Conservation (phyloP, 2,888 invertebrate species). For the Galeruca laticollis region DNA sequence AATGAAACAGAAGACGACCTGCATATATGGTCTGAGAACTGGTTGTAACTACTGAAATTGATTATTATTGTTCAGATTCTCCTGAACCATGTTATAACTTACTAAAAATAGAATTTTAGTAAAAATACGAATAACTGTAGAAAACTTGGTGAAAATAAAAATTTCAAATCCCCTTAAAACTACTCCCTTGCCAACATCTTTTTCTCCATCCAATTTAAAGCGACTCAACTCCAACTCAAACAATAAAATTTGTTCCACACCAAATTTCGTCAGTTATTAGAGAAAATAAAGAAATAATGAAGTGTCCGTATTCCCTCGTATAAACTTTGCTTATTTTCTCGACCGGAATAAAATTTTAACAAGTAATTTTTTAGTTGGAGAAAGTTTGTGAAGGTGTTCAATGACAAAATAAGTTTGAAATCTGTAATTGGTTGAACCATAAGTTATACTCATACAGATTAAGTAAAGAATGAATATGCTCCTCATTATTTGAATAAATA, state of each 20-base stretch:
- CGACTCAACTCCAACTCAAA: slow-evolving; percentile 47
- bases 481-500: no score
- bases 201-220: slow-evolving; percentile 50
- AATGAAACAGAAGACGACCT: no score
- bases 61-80: no score
- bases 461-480: no score
- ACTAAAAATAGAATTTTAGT: no score
- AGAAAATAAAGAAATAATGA: slow-evolving; percentile 60
- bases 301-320: slow-evolving; percentile 61
- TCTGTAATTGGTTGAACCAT: not conserved
- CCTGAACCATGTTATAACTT: no score
- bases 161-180: not conserved
- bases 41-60: no score
- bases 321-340: slow-evolving; percentile 66
- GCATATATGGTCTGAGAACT: no score
- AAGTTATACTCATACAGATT: no score
- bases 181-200: slow-evolving; percentile 19
- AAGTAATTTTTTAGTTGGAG: slow-evolving; percentile 56
- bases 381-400: slow-evolving; percentile 52
- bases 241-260: slow-evolving; percentile 52
- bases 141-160: no score
- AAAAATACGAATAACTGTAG: no score
- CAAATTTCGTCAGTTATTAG: slow-evolving; percentile 56
- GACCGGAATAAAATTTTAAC: slow-evolving; percentile 62
- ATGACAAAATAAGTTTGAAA: not conserved